Percentiles rank a stretch among this genome's conserved stretches.
phyloP scores from a whole-genome alignment of 2,888 invertebrate genomes.

The Hybos culiciformis region DNA sequence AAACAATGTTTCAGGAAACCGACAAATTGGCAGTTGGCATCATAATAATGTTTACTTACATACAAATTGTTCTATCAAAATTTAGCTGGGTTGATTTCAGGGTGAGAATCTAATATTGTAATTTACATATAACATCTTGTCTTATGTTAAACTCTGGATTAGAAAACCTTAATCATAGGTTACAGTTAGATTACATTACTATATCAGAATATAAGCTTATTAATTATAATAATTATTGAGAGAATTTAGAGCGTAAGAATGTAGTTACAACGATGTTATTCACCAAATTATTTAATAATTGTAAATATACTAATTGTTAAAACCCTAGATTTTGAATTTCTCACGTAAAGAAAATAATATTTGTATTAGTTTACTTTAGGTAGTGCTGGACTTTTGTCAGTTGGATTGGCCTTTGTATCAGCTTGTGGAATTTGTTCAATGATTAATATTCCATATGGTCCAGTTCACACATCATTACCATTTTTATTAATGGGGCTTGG shows the following conservation, averaged over 20 bases:
- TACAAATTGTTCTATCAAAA: slow-evolving; percentile 56
- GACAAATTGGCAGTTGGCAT: slow-evolving; percentile 54
- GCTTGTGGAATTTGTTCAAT: slow-evolving; percentile 59
- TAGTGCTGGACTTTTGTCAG: slow-evolving; percentile 52
- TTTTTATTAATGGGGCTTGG: slow-evolving; percentile 68
- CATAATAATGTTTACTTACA: slow-evolving; percentile 58
- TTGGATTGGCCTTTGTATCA: slow-evolving; percentile 58
- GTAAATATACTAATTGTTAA: not conserved
- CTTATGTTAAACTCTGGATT: no score
- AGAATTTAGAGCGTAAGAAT: not conserved
- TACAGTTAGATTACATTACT: no score
- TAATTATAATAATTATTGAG: not conserved
- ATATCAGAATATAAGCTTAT: no score
- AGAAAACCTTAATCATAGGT: no score
- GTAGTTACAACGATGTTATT: no score
- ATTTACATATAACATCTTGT: not conserved
- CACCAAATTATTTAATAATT: no score
- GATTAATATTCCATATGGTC: slow-evolving; percentile 59
- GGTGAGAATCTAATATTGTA: slow-evolving; percentile 39
- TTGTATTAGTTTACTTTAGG: slow-evolving; percentile 45
- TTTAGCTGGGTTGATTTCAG: slow-evolving; percentile 61
- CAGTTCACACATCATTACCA: slow-evolving; percentile 67
- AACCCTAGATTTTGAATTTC: not conserved
- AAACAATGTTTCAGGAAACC: slow-evolving; percentile 58
- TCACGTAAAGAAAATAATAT: no score